Evolutionary conservation across 2,113 vertebrate species (phyloP), one percentile per base, ranked within the genome.

Genomic region (Grallaria varia): DNA sequence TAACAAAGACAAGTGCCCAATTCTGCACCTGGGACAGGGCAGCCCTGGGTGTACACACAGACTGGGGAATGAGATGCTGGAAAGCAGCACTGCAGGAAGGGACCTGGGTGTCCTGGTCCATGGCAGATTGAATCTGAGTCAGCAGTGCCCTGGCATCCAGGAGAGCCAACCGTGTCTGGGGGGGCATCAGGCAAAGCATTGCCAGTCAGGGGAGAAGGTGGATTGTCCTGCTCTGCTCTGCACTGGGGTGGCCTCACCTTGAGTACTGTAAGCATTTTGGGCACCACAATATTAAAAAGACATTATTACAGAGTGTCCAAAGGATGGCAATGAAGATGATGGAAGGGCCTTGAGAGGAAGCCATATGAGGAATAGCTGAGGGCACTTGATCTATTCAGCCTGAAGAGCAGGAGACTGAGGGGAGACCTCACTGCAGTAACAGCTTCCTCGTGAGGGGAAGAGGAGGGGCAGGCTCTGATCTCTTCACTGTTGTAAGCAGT

Each of bases 101-200:
- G 24, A 5, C 40, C 17, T 12, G n/a, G n/a, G 23, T 9, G 5
- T 40, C 40, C n/a, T 47, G 30, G 25, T 33, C 2, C 0, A 0
- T 40, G 55, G n/a, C 9, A 27, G 47, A 39, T 2, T 68, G 47
- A 15, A 35, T 21, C 7, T 3, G 12, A 62, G 30, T 1, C 71
- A 62, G 62, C 44, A 67, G 52, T 20, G 60, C 44, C 52, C 86
- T 59, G 52, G 60, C 33, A 81, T 20, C 39, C 69, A 53, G 62
- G 28, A 60, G n/a, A n/a, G 40, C 1, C 47, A 62, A 0, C 4
- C 3, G 1, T 53, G 78, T 10, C 62, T 40, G 53, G 30, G 13
- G 42, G 33, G 3, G 4, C 15, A 60, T 47, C 68, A 33, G 44
- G 28, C 12, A 4, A n/a, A 82, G 52, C 37, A 52, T 58, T 0